Percentiles rank a stretch among this genome's conserved stretches.
Evolutionary conservation across 2,797 vertebrate species (phyloP).

Genomic region (Sebastes hubbsi): DNA sequence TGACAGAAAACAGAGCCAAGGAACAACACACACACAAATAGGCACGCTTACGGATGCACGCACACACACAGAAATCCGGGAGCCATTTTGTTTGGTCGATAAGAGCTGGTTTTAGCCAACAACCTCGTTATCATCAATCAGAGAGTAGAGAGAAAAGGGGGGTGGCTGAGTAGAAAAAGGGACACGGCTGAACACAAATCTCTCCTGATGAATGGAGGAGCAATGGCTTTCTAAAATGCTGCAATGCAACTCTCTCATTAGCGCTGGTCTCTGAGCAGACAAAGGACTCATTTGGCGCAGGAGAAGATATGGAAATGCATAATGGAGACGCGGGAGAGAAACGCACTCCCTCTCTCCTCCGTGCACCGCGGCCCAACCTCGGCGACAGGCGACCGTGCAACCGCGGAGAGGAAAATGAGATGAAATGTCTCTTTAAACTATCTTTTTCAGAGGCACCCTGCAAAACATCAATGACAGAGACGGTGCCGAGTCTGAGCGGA

Average conservation of each 20-base stretch:
- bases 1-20: not conserved
- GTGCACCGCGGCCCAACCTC: not conserved
- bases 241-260: slow-evolving; percentile 56
- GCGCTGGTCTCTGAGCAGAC: slow-evolving; percentile 40
- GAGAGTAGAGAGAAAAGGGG: not conserved
- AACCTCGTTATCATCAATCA: slow-evolving; percentile 56
- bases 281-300: slow-evolving; percentile 54
- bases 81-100: slow-evolving; percentile 58
- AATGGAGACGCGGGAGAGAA: slow-evolving; percentile 11
- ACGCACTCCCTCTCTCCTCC: not conserved
- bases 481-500: not conserved
- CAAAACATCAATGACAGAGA: slow-evolving; percentile 17
- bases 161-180: slow-evolving; percentile 4
- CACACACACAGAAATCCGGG: not conserved
- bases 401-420: slow-evolving; percentile 31
- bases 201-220: slow-evolving; percentile 56
- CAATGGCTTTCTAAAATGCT: slow-evolving; percentile 49
- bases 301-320: slow-evolving; percentile 41
- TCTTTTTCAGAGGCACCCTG: slow-evolving; percentile 4
- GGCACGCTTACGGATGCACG: not conserved
- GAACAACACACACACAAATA: not conserved
- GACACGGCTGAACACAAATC: slow-evolving; percentile 28
- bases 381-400: not conserved
- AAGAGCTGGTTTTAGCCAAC: slow-evolving; percentile 47
- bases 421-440: slow-evolving; percentile 43